Evolutionary conservation across 2,888 invertebrate species (phyloP).

Genomic region (Drymonia ruficornis): DNA sequence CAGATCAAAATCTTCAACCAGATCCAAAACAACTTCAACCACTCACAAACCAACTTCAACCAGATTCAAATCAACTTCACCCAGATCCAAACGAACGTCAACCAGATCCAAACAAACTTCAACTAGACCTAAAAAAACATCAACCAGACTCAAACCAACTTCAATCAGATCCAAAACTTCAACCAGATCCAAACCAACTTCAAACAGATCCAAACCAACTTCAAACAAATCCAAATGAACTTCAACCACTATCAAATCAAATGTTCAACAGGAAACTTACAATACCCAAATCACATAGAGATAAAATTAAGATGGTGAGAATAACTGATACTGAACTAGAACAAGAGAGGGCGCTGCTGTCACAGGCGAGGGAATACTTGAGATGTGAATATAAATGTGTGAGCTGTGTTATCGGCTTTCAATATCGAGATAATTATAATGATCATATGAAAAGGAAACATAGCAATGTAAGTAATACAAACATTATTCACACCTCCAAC

Average conservation of each 20-base stretch:
- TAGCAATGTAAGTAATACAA: slow-evolving; percentile 17
- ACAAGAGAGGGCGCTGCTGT: slow-evolving; percentile 17
- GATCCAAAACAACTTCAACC: too few species aligned
- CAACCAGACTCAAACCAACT: neutral
- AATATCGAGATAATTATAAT: slow-evolving; percentile 36
- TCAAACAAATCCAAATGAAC: neutral
- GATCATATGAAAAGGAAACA: slow-evolving; percentile 45
- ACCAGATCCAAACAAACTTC: neutral
- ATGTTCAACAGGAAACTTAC: neutral
- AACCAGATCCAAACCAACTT: too few species aligned
- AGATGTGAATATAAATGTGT: slow-evolving; percentile 27
- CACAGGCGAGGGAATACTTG: slow-evolving; percentile 17
- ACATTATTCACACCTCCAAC: too few species aligned
- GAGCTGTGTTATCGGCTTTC: slow-evolving; percentile 39
- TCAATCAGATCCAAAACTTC: neutral
- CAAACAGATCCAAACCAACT: too few species aligned
- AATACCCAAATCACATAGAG: too few species aligned
- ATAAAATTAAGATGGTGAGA: slow-evolving; percentile 20
- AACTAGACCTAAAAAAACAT: neutral
- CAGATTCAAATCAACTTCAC: neutral
- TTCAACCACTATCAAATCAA: neutral
- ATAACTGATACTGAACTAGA: slow-evolving; percentile 26
- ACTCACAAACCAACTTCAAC: too few species aligned
- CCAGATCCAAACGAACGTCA: neutral
- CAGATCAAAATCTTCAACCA: neutral